Evolutionary conservation across 2,797 vertebrate species (phyloP), one percentile per base, ranked within the genome.

Genomic region (Bryconaethiops microstoma): DNA sequence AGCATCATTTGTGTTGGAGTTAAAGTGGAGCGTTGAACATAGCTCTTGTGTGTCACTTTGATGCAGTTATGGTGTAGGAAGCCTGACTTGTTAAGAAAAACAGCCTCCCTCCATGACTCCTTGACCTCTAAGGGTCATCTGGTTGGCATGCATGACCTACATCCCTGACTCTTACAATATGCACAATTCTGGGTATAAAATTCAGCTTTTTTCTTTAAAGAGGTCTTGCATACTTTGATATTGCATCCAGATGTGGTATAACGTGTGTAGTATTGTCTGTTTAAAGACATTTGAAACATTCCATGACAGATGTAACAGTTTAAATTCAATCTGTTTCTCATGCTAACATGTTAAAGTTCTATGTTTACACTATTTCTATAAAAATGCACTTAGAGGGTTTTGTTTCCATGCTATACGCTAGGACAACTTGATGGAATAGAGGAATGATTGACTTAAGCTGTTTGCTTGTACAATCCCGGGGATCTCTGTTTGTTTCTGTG

Each of bases 181-280:
- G 23, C 68, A 70, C 59, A 84, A 63, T 75, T 82, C 55, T 67
- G 63, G 82, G 68, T 82, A 77, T 48, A 76, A 78, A 63, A 25
- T 76, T 74, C 19, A 82, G 25, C 16, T 63, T 42, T 82, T 42
- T 77, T 76, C 45, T 81, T 42, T 39, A 40, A 55, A 73, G 70
- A 68, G 65, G 35, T 77, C 48, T 81, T 83, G 13, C 45, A 65
- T 48, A 77, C 60, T 60, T 35, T 76, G 75, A 64, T 75, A 76
- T 83, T 83, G 50, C 50, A 21, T 81, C 69, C 71, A 82, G 63
- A 76, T 87, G 84, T 82, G 77, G 62, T 83, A 65, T 74, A 29
- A 52, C 57, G 73, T 81, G 60, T 73, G 69, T 45, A 50, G 48
- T 67, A 42, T 70, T 80, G 68, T 74, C 45, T 74, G 52, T 68